Conservation (phyloP, 2,113 vertebrate species). For the Plecturocebus donacophilus region DNA sequence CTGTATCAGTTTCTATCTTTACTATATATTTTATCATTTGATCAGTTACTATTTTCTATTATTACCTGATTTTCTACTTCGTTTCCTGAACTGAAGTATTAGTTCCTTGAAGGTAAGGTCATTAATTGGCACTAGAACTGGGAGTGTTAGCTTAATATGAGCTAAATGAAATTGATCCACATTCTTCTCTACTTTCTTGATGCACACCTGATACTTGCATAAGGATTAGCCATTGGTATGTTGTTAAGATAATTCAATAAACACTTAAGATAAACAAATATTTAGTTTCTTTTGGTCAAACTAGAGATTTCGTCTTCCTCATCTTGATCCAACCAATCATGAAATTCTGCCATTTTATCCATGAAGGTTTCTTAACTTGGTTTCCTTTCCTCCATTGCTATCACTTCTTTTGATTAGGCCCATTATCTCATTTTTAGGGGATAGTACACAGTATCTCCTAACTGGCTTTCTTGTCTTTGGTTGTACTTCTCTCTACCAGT, state of each 20-base stretch:
- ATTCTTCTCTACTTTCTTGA: background rate
- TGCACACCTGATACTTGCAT: background rate
- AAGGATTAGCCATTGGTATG: background rate
- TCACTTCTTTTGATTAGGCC: background rate
- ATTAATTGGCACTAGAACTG: background rate
- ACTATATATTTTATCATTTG: background rate
- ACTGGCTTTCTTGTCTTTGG: background rate
- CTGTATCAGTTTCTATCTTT: background rate
- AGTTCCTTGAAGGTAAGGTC: background rate
- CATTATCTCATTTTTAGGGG: background rate
- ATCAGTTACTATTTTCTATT: background rate
- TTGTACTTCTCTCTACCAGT: background rate
- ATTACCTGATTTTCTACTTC: background rate
- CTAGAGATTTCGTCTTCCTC: background rate
- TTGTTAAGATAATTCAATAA: background rate
- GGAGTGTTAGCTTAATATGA: background rate
- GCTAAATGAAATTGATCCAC: background rate
- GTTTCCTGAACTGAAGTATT: background rate
- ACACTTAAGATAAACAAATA: background rate
- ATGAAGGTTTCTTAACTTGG: background rate
- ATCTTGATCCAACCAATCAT: background rate
- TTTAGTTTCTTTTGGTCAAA: background rate
- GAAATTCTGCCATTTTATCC: background rate
- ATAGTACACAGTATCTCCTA: background rate
- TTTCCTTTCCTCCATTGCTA: background rate